Base-by-base conservation (phyloP, 2,797 vertebrate genomes). In the Helarctos malayanus region DNA sequence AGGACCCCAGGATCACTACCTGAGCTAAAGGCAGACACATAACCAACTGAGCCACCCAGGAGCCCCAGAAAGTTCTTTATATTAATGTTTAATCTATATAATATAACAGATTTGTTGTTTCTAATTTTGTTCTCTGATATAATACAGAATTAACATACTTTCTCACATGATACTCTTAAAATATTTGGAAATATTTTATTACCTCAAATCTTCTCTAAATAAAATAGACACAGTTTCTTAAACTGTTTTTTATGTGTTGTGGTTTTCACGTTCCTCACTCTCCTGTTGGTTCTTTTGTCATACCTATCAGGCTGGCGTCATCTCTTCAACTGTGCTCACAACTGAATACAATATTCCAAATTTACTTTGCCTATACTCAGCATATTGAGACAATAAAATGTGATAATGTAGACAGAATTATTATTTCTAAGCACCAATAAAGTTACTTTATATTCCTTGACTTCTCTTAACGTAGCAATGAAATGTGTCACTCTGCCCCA, bases 161-260 rank as follows among this genome's bases (percentile, higher is more conserved):
- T 90, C 91, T 85, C 27, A 78, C 14, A 5, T 76, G 38, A 82
- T 3, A 68, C 5, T n/a, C 41, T 94, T 91, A 89, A 86, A 78
- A 78, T 85, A 81, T 73, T 85, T 95, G 59, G 93, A 93, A 92
- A 56, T 85, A 11, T 89, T 86, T 96, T 90, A 81, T 54, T 13
- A 63, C 27, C 45, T 94, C 49, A 68, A 7, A 57, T 92, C 57
- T 80, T 93, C 25, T 93, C 19, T 56, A 87, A 82, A 45, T 8
- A 78, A 87, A 82, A 21, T 63, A 69, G 75, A 61, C 27, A 10
- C 27, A 6, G 41, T 69, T 89, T 56, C 54, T 71, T 81, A 5
- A 69, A 23, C 32, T 89, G n/a, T 7, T 54, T 95, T 90, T 83
- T 91, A 9, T 19, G 27, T 59, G 14, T 89, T 27, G 8, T 47